A percentile compares a stretch with the other conserved stretches of the same genome.
phyloP scores from a whole-genome alignment of 2,888 invertebrate species.

The Heliconius sara region DNA sequence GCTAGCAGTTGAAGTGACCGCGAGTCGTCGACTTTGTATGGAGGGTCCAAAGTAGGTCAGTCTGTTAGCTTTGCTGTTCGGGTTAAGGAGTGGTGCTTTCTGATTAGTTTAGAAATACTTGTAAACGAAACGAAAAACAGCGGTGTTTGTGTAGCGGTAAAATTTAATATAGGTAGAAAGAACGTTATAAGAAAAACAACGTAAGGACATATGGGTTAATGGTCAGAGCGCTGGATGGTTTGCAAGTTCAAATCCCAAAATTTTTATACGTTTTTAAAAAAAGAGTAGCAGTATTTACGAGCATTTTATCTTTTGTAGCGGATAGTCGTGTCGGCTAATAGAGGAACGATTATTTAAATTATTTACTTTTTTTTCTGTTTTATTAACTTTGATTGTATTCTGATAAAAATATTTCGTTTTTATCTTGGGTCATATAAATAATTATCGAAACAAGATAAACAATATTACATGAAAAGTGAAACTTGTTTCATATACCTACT shows the following conservation, averaged over 20 bases:
- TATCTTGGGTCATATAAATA: neutral
- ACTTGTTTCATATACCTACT: too few relatives aligned
- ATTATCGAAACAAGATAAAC: neutral
- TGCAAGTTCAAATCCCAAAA: too few relatives aligned
- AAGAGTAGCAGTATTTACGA: too few relatives aligned
- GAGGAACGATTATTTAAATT: too few relatives aligned
- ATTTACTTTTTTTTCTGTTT: neutral
- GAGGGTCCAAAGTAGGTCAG: slow-evolving; percentile 20
- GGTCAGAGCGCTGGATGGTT: too few relatives aligned
- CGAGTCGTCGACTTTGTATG: neutral
- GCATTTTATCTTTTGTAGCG: too few relatives aligned
- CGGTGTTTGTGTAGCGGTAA: neutral
- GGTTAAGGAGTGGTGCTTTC: slow-evolving; percentile 1
- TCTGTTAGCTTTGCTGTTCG: slow-evolving; percentile 23
- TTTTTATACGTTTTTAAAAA: too few relatives aligned
- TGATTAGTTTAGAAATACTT: slow-evolving; percentile 19
- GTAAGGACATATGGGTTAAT: too few relatives aligned
- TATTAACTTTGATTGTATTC: neutral
- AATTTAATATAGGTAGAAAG: neutral
- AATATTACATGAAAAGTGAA: neutral
- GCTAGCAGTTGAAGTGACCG: neutral
- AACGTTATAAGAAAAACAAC: too few relatives aligned
- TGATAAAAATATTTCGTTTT: neutral
- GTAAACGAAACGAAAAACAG: neutral
- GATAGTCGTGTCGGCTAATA: too few relatives aligned